Evolutionary conservation across 2,113 vertebrate genomes (phyloP), one percentile per base, ranked within the genome.

Genomic region (Cervus canadensis): DNA sequence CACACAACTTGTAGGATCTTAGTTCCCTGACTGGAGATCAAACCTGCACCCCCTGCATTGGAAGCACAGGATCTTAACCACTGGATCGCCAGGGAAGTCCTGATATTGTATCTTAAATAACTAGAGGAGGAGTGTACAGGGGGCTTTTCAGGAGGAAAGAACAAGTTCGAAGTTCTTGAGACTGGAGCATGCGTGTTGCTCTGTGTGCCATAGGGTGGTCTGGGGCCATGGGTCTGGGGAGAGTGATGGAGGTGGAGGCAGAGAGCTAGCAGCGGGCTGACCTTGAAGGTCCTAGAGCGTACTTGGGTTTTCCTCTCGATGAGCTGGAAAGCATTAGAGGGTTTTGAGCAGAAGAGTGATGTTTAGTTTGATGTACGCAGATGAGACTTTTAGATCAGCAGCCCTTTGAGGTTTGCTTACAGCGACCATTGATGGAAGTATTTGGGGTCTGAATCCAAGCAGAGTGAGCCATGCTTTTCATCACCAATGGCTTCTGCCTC

Each of bases 201-300:
- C n/a, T n/a, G 45, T 54, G 36, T 86, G 43, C 48, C 50, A 2
- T 1, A 2, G 10, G 6, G 1, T 25, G 6, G 52, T 15, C 48
- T n/a, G 45, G 89, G 62, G 50, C 36, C 14, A 0, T 13, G 7
- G 7, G 19, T 45, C 16, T 0, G 0, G 67, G 59, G 28, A 84
- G 1, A 9, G 1, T 14, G 17, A n/a, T 8, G 14, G 48, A 91
- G 40, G 17, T 13, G 15, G 28, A 43, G 5, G 10, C 19, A 64
- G 81, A 85, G 62, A 93, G n/a, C 40, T 40, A 26, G 30, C 16
- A 2, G 26, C 36, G 48, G n/a, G 11, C 50, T 50, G 71, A 71
- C 8, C 25, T 36, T 40, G 11, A 28, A 28, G 43, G 60, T 57
- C 15, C 67, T 25, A 28, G 26, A 62, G 25, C 25, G 21, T 52